A percentile compares a stretch with the other conserved stretches of the same genome.
phyloP scores from a whole-genome alignment of 2,888 invertebrate genomes.

The Cephus pygmeus region DNA sequence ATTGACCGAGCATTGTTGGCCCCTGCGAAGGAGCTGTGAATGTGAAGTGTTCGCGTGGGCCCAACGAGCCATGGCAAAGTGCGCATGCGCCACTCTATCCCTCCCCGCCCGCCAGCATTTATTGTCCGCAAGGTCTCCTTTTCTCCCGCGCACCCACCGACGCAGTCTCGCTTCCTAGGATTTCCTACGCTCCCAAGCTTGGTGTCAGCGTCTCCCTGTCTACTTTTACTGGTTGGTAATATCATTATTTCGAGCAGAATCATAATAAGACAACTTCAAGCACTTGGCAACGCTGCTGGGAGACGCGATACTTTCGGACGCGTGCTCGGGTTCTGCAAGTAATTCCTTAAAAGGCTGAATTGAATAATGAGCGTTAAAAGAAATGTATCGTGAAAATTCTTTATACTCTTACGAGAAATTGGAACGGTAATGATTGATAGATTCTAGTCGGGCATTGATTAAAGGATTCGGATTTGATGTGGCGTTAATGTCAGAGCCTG shows the following conservation, averaged over 20 bases:
- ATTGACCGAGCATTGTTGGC: constrained; percentile 39
- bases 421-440: not conserved
- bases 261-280: constrained; percentile 34
- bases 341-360: not conserved
- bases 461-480: not conserved
- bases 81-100: constrained; percentile 30
- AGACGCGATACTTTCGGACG: constrained; percentile 30
- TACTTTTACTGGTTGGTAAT: constrained; percentile 32
- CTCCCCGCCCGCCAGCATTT: not conserved
- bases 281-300: constrained; percentile 23
- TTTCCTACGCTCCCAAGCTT: not conserved
- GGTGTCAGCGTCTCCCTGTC: constrained; percentile 19
- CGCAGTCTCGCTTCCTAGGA: not conserved
- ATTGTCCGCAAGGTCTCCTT: constrained; percentile 1
- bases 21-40: constrained; percentile 50
- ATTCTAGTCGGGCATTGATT: not conserved
- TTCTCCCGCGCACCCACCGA: constrained; percentile 3
- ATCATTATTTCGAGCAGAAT: constrained; percentile 43
- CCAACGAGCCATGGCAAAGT: constrained; percentile 54
- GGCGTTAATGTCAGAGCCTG: not conserved
- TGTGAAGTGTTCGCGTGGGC: constrained; percentile 49
- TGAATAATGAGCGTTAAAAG: not conserved
- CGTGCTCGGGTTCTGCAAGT: constrained; percentile 24
- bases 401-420: not conserved
- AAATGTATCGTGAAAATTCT: not conserved